Conservation (phyloP, 2,113 vertebrate genomes). For the Polyodon spathula region DNA sequence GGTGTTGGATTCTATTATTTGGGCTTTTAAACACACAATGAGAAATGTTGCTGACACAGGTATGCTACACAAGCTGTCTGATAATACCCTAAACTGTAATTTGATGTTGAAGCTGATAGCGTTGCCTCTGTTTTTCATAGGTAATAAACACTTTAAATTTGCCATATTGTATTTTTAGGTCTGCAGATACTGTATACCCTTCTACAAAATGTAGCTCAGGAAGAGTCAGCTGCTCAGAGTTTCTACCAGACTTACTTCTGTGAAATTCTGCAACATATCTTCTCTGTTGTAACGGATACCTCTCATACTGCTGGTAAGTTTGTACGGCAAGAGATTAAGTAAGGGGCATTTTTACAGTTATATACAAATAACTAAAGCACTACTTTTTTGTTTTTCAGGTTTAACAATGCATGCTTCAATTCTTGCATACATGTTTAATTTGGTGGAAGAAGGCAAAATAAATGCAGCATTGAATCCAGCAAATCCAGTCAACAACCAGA, state of each 20-base stretch:
- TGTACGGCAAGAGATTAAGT: not conserved
- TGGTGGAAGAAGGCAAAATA: constrained; percentile 97
- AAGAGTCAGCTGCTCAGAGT: constrained; percentile 92
- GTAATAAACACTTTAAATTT: not conserved
- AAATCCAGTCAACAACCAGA: constrained; percentile 81
- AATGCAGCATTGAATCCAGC: constrained; percentile 74
- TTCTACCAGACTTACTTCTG: constrained; percentile 98
- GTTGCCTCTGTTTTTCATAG: no score
- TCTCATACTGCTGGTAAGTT: constrained; percentile 91
- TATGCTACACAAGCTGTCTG: constrained; percentile 34
- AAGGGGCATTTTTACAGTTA: not conserved
- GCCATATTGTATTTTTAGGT: constrained; percentile 46
- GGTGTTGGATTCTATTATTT: constrained; percentile 98
- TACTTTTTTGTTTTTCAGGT: constrained; percentile 50
- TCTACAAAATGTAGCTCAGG: constrained; percentile 93
- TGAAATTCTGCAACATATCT: constrained; percentile 94
- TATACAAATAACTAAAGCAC: not conserved
- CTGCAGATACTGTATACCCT: constrained; percentile 94
- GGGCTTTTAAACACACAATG: constrained; percentile 99
- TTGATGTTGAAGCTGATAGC: no score
- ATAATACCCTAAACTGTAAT: no score
- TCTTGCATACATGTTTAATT: constrained; percentile 98
- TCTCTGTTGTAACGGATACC: constrained; percentile 96
- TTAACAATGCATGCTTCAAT: constrained; percentile 98
- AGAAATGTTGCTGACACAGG: constrained; percentile 97